Percentiles rank a stretch among this genome's conserved stretches.
Conservation (phyloP, 1,140 invertebrate species). For the Ladona fulva region DNA sequence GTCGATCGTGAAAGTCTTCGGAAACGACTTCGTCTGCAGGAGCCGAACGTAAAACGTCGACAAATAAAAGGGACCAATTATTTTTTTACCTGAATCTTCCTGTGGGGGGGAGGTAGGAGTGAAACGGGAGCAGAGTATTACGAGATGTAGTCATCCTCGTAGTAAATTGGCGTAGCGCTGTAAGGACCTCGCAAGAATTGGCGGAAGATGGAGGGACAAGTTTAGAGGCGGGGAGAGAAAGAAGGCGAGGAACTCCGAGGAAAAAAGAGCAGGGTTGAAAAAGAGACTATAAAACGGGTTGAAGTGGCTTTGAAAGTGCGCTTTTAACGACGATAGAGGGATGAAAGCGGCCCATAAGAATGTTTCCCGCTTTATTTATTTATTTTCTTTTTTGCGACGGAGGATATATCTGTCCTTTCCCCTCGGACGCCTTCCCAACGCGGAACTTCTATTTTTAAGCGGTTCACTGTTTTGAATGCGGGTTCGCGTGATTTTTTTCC, state of each 20-base stretch:
- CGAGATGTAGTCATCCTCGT: too few relatives aligned
- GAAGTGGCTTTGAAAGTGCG: background rate
- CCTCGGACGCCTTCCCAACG: background rate
- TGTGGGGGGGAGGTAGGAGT: background rate
- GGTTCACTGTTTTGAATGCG: background rate
- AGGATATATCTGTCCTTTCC: background rate
- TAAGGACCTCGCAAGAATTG: too few relatives aligned
- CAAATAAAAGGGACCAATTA: background rate
- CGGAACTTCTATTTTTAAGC: background rate
- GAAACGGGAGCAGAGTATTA: too few relatives aligned
- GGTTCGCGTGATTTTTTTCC: background rate
- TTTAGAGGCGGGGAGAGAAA: background rate
- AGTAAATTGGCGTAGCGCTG: too few relatives aligned
- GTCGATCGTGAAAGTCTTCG: background rate
- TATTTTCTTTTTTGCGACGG: background rate
- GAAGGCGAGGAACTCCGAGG: background rate
- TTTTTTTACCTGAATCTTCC: background rate
- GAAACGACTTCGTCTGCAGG: background rate
- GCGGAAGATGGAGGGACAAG: background rate
- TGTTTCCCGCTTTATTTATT: background rate
- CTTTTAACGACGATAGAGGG: background rate
- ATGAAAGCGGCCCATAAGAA: background rate
- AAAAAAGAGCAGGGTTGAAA: background rate
- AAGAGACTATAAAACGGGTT: background rate
- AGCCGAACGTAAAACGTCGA: background rate